Percentiles rank a stretch among this genome's conserved stretches.
Evolutionary conservation across 2,113 vertebrate genomes (phyloP).

Genomic region (Stegastes partitus): DNA sequence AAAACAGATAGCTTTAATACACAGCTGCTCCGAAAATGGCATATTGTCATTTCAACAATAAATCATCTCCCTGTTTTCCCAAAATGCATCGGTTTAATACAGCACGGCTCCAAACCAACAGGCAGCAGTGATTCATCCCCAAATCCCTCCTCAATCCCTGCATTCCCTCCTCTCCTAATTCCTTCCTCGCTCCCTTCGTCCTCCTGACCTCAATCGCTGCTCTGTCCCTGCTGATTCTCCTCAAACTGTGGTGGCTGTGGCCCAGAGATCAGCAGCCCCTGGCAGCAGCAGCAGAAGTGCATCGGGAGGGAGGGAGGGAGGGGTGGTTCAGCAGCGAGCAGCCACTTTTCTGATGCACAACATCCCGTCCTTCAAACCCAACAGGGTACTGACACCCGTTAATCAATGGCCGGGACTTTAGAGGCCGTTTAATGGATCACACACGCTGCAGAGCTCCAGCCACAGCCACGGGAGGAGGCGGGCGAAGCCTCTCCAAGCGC

Average conservation of each 20-base stretch:
- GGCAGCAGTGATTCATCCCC: conserved; percentile 15
- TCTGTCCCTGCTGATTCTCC: conserved; percentile 45
- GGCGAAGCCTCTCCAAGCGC: conserved; percentile 46
- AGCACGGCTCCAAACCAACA: conserved; percentile 1
- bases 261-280: conserved; percentile 49
- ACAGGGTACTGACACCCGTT: conserved; percentile 62
- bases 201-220: conserved; percentile 50
- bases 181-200: conserved; percentile 28
- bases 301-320: neutral
- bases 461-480: conserved; percentile 35
- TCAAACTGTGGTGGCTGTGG: conserved; percentile 37
- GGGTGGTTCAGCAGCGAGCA: conserved; percentile 25
- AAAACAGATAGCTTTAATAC: too few relatives aligned
- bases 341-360: conserved; percentile 51
- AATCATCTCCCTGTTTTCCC: conserved; percentile 4
- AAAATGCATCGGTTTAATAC: conserved; percentile 12
- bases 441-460: conserved; percentile 45
- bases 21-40: too few relatives aligned
- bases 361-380: conserved; percentile 50
- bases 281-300: conserved; percentile 23
- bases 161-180: conserved; percentile 22
- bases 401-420: conserved; percentile 68
- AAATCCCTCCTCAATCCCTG: conserved; percentile 26
- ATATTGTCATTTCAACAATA: neutral
- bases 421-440: conserved; percentile 71